Percentiles rank a stretch among this genome's conserved stretches.
phyloP scores from a whole-genome alignment of 2,888 invertebrate genomes.

The Idaea aversata region DNA sequence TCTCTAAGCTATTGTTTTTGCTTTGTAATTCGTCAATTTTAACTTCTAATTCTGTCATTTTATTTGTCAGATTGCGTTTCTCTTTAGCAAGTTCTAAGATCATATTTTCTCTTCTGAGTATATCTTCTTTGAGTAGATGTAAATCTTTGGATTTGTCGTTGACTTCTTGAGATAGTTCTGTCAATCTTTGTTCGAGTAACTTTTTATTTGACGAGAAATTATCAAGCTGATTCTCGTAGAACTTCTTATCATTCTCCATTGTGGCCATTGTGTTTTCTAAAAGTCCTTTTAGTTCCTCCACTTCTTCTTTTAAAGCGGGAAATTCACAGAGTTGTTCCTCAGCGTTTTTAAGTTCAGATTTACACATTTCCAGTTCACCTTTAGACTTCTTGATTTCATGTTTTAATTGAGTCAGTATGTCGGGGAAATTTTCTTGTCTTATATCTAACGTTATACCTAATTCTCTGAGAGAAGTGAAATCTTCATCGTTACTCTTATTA shows the following conservation, averaged over 20 bases:
- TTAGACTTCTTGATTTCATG: conserved; percentile 80
- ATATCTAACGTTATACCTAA: conserved; percentile 74
- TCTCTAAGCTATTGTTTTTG: conserved; percentile 59
- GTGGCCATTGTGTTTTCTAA: conserved; percentile 75
- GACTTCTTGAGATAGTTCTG: conserved; percentile 78
- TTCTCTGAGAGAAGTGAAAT: conserved; percentile 76
- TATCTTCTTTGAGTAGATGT: conserved; percentile 78
- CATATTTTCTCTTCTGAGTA: conserved; percentile 79
- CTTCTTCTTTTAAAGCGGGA: conserved; percentile 70
- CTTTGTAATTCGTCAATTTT: conserved; percentile 73
- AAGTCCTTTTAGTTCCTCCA: conserved; percentile 69
- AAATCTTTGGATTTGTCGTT: conserved; percentile 77
- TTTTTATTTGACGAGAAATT: conserved; percentile 75
- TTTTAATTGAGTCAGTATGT: conserved; percentile 68
- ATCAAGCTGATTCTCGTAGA: conserved; percentile 79
- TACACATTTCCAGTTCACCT: conserved; percentile 75
- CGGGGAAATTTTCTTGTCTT: conserved; percentile 67
- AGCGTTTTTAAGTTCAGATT: conserved; percentile 74
- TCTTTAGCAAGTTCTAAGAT: conserved; percentile 79
- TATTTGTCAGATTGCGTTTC: conserved; percentile 75
- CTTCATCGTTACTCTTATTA: conserved; percentile 60
- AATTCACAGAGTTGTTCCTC: conserved; percentile 78
- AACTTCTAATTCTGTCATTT: conserved; percentile 71
- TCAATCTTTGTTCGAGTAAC: conserved; percentile 77
- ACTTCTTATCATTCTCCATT: conserved; percentile 77